Evolutionary conservation across 1,140 invertebrate species (phyloP).

Genomic region (Meloidogyne hapla): DNA sequence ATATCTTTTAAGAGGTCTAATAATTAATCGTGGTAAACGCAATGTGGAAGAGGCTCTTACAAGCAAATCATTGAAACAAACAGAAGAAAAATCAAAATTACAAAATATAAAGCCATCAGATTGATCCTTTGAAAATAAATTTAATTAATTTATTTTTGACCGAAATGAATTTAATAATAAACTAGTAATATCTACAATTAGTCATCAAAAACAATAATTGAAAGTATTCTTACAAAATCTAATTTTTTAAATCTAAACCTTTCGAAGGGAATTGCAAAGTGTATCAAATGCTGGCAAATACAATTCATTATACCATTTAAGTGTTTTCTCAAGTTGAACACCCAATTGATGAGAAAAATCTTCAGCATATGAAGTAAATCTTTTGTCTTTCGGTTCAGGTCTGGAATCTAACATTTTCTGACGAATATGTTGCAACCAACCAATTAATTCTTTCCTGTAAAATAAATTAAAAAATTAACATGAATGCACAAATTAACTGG

Average conservation of each 20-base stretch:
- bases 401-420: constrained; percentile 7
- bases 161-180: neutral
- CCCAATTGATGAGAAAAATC: constrained; percentile 9
- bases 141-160: neutral
- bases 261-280: constrained; percentile 10
- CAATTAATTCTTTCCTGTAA: constrained; percentile 11
- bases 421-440: constrained; percentile 10
- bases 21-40: constrained; percentile 10
- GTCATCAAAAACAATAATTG: neutral
- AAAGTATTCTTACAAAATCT: neutral
- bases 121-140: neutral
- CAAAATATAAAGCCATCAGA: constrained; percentile 22
- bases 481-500: too few species aligned
- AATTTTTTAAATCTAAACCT: neutral
- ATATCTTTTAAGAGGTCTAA: constrained; percentile 10
- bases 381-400: neutral
- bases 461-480: too few species aligned
- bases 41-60: neutral
- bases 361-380: constrained; percentile 17
- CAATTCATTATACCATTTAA: constrained; percentile 19
- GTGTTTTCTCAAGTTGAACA: constrained; percentile 11
- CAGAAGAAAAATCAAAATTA: constrained; percentile 23
- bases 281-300: constrained; percentile 25
- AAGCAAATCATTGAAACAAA: constrained; percentile 18
- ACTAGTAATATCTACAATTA: too few species aligned